Conservation (phyloP, 2,888 invertebrate genomes). For the Cataglyphis livida region DNA sequence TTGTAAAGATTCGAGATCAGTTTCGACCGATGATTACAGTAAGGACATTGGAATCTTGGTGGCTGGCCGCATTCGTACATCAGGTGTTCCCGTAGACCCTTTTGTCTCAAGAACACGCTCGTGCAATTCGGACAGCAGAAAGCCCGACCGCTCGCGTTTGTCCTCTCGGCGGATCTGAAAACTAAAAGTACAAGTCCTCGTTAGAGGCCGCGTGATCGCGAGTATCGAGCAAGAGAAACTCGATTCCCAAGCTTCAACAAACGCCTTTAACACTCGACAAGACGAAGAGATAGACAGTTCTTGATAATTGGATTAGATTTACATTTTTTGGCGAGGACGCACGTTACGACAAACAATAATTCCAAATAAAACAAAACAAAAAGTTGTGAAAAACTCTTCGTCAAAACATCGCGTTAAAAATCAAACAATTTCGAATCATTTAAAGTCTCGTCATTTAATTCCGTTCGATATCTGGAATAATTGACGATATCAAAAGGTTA, state of each 20-base stretch:
- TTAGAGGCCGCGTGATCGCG: slow-evolving; percentile 27
- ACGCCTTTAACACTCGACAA: not conserved
- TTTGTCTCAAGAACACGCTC: slow-evolving; percentile 53
- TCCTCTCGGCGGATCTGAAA: slow-evolving; percentile 33
- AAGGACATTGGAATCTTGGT: slow-evolving; percentile 72
- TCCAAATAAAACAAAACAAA: not conserved
- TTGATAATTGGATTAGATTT: not conserved
- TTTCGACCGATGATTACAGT: slow-evolving; percentile 66
- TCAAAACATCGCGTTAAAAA: not conserved
- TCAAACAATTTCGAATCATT: not conserved
- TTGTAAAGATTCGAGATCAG: slow-evolving; percentile 80
- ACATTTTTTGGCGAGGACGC: not conserved
- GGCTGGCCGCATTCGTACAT: slow-evolving; percentile 73
- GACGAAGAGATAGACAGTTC: not conserved
- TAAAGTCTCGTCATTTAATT: not conserved
- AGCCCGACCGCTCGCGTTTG: not conserved
- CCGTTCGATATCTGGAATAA: not conserved
- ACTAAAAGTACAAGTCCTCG: slow-evolving; percentile 56
- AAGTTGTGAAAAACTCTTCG: not conserved
- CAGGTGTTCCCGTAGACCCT: slow-evolving; percentile 68
- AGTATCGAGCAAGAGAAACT: not conserved
- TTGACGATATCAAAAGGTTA: not conserved
- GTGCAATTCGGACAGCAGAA: slow-evolving; percentile 59
- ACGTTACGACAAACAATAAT: not conserved
- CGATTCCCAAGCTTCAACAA: not conserved